phyloP scores from a whole-genome alignment of 2,888 invertebrate species.

The Epinotia bilunana region DNA sequence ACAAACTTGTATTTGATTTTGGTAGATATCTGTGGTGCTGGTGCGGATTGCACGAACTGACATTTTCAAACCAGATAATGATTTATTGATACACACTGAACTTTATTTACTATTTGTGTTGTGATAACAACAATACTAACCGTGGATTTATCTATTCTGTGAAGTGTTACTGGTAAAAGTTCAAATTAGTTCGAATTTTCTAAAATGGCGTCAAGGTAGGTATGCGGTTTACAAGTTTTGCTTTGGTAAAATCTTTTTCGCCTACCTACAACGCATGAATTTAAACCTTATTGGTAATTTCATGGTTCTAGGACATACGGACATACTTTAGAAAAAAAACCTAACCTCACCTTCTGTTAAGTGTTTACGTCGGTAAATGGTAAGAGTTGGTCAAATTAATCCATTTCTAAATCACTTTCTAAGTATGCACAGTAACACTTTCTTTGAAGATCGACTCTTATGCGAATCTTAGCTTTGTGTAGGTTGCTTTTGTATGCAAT shows the following conservation, averaged over 20 bases:
- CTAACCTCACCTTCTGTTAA: neutral
- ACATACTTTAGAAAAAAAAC: conserved; percentile 14
- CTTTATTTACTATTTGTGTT: conserved; percentile 15
- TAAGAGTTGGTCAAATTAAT: neutral
- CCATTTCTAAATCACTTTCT: neutral
- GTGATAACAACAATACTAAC: conserved; percentile 1
- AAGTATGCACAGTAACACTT: neutral
- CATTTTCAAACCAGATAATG: conserved; percentile 3
- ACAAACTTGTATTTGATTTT: too few relatives aligned
- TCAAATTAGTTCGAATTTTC: conserved; percentile 3
- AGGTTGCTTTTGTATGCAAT: neutral
- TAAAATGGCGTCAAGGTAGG: conserved; percentile 28
- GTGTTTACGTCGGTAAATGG: conserved; percentile 1
- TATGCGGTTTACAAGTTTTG: conserved; percentile 3
- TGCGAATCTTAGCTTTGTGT: neutral
- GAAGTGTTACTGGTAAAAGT: conserved; percentile 1
- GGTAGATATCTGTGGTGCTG: neutral
- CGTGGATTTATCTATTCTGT: neutral
- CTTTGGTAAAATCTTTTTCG: neutral
- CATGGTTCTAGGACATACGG: neutral
- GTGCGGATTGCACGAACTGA: neutral
- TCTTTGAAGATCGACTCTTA: neutral
- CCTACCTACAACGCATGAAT: conserved; percentile 8
- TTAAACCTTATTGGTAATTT: conserved; percentile 7
- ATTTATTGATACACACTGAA: neutral